A percentile compares a stretch with the other conserved stretches of the same genome.
Conservation (phyloP, 2,113 vertebrate species). For the Sterna hirundo region DNA sequence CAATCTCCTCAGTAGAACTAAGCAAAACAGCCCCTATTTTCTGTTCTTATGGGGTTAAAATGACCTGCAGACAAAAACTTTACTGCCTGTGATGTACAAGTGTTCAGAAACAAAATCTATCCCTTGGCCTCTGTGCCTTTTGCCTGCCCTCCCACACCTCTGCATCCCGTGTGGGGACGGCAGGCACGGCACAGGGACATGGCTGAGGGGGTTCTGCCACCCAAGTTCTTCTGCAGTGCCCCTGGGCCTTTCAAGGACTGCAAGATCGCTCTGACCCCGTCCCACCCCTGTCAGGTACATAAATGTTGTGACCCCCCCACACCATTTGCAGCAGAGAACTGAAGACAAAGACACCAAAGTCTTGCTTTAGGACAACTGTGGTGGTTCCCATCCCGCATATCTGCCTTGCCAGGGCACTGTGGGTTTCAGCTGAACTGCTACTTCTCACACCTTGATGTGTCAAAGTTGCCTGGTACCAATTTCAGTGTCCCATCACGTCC, state of each 20-base stretch:
- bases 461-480: background rate
- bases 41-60: background rate
- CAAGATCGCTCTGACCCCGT: background rate
- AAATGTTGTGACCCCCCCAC: background rate
- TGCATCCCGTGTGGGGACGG: background rate
- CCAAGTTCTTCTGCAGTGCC: background rate
- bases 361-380: fast-evolving
- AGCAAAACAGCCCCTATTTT: background rate
- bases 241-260: background rate
- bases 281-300: background rate
- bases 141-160: background rate
- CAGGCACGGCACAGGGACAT: fast-evolving
- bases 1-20: background rate
- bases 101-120: background rate
- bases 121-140: background rate
- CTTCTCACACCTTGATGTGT: background rate
- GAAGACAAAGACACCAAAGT: background rate
- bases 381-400: background rate
- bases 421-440: background rate
- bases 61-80: background rate
- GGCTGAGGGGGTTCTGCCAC: background rate
- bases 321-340: background rate
- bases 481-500: background rate
- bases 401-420: background rate
- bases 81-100: background rate